Evolutionary conservation across 1,140 invertebrate genomes (phyloP).

Genomic region (Polypedilum vanderplanki): DNA sequence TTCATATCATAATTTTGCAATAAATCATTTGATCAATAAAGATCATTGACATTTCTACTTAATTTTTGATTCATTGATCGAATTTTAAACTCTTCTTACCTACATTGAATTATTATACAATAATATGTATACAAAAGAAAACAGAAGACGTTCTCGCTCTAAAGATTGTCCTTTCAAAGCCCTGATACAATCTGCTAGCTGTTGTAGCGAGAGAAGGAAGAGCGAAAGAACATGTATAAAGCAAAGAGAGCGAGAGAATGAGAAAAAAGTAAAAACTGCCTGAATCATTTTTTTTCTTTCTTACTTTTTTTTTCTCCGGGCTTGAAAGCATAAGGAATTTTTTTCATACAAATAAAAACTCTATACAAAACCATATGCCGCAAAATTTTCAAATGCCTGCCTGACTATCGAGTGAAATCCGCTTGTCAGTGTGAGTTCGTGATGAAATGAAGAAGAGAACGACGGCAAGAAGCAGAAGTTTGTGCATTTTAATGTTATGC

Average conservation of each 20-base stretch:
- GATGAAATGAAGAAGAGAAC: conserved; percentile 12
- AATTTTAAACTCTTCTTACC: too few relatives aligned
- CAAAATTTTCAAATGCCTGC: conserved; percentile 22
- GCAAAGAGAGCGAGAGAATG: background rate
- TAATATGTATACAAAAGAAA: too few relatives aligned
- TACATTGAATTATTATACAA: too few relatives aligned
- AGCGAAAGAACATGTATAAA: background rate
- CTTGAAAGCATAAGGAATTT: background rate
- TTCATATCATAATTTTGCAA: too few relatives aligned
- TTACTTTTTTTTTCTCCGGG: background rate
- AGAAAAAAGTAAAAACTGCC: background rate
- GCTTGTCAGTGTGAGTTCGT: conserved; percentile 22
- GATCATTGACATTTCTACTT: too few relatives aligned
- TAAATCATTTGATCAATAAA: too few relatives aligned
- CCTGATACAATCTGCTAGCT: too few relatives aligned
- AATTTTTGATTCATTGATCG: too few relatives aligned
- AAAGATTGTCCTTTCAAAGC: too few relatives aligned
- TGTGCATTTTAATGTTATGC: conserved; percentile 26
- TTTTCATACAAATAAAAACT: background rate
- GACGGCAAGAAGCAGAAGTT: conserved; percentile 3
- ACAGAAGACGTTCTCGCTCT: too few relatives aligned
- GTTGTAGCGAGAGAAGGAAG: too few relatives aligned
- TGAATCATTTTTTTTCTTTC: conserved; percentile 10
- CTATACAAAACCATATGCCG: conserved; percentile 26
- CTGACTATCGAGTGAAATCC: background rate